Percentiles rank a stretch among this genome's conserved stretches.
Evolutionary conservation across 1,140 invertebrate species (phyloP).

Genomic region (Sycobia sp.): DNA sequence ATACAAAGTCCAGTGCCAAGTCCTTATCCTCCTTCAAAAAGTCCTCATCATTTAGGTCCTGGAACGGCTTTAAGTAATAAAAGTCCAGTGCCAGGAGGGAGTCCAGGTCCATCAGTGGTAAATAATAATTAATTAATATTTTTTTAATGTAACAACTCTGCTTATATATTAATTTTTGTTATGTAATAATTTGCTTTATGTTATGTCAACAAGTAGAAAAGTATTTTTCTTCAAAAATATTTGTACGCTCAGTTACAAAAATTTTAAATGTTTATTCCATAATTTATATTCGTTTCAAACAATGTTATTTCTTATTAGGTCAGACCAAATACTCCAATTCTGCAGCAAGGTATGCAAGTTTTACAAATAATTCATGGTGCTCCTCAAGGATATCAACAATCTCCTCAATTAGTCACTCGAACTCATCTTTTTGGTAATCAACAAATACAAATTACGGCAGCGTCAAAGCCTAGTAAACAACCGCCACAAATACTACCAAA

Average conservation of each 20-base stretch:
- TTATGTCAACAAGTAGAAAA: too few relatives aligned
- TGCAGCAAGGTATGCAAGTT: constrained; percentile 60
- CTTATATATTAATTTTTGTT: constrained; percentile 4
- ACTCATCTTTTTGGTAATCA: constrained; percentile 59
- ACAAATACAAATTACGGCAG: constrained; percentile 58
- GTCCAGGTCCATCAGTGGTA: constrained; percentile 58
- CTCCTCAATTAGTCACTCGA: constrained; percentile 53
- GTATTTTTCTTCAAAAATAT: not conserved
- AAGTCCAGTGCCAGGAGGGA: constrained; percentile 57
- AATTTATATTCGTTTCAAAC: not conserved
- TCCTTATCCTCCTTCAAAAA: constrained; percentile 59
- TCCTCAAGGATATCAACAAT: constrained; percentile 55
- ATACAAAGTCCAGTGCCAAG: constrained; percentile 60
- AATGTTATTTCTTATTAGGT: constrained; percentile 44
- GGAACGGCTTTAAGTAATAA: constrained; percentile 51
- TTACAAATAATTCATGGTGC: constrained; percentile 60
- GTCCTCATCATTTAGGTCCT: constrained; percentile 53
- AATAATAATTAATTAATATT: not conserved
- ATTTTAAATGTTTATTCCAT: not conserved
- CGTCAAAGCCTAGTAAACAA: constrained; percentile 55
- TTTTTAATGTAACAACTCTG: too few relatives aligned
- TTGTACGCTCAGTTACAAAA: not conserved
- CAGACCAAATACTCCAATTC: constrained; percentile 56
- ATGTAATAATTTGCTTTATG: not conserved
- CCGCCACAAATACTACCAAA: constrained; percentile 60